Evolutionary conservation across 1,140 invertebrate genomes (phyloP).

Genomic region (Megalonaias nervosa): DNA sequence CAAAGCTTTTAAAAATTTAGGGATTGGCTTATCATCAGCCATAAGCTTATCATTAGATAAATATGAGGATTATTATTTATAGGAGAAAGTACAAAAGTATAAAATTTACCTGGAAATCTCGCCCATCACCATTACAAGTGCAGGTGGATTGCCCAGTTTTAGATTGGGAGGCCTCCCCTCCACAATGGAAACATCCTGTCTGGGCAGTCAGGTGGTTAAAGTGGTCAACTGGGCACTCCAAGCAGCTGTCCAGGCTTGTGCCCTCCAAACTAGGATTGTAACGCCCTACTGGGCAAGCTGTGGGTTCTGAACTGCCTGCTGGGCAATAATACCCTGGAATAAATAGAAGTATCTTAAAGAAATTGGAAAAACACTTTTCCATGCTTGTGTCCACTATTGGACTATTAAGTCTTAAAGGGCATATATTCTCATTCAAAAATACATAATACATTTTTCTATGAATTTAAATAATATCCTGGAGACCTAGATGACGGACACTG

Average conservation of each 20-base stretch:
- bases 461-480: too few species aligned
- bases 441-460: too few species aligned
- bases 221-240: constrained; percentile 55
- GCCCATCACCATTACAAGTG: constrained; percentile 57
- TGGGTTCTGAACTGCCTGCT: constrained; percentile 11
- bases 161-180: constrained; percentile 56
- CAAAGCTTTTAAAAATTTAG: too few species aligned
- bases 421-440: too few species aligned
- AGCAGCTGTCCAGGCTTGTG: constrained; percentile 51
- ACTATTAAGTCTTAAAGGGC: not conserved
- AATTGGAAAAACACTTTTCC: too few species aligned
- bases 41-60: too few species aligned
- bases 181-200: constrained; percentile 61
- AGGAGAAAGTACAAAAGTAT: too few species aligned
- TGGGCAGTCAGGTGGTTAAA: constrained; percentile 64
- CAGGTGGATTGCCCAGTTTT: constrained; percentile 54
- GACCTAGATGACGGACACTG: too few species aligned
- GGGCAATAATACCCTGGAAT: constrained; percentile 66
- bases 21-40: too few species aligned
- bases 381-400: too few species aligned
- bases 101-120: constrained; percentile 64
- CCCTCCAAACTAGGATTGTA: constrained; percentile 49
- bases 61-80: too few species aligned
- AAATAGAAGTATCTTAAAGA: not conserved
- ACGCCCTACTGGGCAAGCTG: constrained; percentile 29